Conservation (phyloP, 2,797 vertebrate genomes). For the Hylomyscus alleni region DNA sequence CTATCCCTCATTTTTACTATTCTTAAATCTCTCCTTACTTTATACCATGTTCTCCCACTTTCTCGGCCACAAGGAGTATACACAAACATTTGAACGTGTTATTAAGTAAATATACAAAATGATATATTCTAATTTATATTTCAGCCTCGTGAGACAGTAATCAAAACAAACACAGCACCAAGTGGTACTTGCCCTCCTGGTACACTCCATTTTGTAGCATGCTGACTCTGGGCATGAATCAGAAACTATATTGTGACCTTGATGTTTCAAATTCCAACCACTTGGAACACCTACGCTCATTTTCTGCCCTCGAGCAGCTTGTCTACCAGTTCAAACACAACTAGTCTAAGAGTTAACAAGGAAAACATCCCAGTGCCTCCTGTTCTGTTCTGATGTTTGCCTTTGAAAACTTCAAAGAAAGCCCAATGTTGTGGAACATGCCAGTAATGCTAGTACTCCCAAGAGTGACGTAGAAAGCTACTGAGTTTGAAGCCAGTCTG, state of each 20-base stretch:
- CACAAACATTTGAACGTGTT: neutral
- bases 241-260: neutral
- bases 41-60: neutral
- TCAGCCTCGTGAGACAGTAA: neutral
- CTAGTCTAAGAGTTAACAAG: neutral
- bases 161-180: neutral
- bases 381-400: neutral
- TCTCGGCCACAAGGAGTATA: neutral
- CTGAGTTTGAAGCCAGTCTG: neutral
- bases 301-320: neutral
- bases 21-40: neutral
- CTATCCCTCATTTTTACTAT: neutral
- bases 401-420: constrained; percentile 28
- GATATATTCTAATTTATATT: neutral
- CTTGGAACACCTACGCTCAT: neutral
- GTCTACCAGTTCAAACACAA: neutral
- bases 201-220: neutral
- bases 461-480: neutral
- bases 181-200: neutral
- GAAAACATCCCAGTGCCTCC: neutral
- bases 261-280: neutral
- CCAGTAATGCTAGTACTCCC: neutral
- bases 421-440: neutral
- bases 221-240: neutral
- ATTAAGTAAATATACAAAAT: neutral